Evolutionary conservation across 2,797 vertebrate genomes (phyloP).

Genomic region (Hafferia zeledoni): DNA sequence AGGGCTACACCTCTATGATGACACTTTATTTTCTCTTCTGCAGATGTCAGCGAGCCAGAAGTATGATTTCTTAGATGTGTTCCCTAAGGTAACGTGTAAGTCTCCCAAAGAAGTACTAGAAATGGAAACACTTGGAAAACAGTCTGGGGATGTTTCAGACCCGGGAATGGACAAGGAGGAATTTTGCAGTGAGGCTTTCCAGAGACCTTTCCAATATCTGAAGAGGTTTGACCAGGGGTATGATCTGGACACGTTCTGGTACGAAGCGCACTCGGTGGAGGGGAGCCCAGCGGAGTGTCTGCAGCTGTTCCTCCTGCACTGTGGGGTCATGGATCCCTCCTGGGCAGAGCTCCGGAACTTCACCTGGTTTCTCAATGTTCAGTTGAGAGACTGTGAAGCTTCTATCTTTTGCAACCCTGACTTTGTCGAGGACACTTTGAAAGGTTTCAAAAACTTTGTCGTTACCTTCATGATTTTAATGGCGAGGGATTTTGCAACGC

Average conservation of each 20-base stretch:
- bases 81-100: conserved; percentile 88
- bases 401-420: conserved; percentile 87
- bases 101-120: conserved; percentile 91
- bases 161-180: conserved; percentile 87
- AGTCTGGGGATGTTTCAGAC: conserved; percentile 10
- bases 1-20: not conserved
- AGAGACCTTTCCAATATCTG: conserved; percentile 94
- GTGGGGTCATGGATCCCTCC: conserved; percentile 88
- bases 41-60: conserved; percentile 70
- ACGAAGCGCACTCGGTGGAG: conserved; percentile 68
- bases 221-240: conserved; percentile 76
- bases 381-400: conserved; percentile 89
- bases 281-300: conserved; percentile 87
- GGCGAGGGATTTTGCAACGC: conserved; percentile 96
- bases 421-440: conserved; percentile 83
- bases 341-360: conserved; percentile 95
- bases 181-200: conserved; percentile 88
- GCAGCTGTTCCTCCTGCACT: conserved; percentile 89
- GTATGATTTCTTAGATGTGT: conserved; percentile 84
- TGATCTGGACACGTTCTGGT: conserved; percentile 85
- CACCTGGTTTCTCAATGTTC: conserved; percentile 88
- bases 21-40: not conserved
- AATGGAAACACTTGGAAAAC: conserved; percentile 64
- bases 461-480: conserved; percentile 96
- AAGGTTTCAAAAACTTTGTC: conserved; percentile 93